Percentiles rank a stretch among this genome's conserved stretches.
These are phyloP conservation scores for Prietella phreatophila DNA, from an alignment of 2,113 vertebrate genomes.

Conservation along the genomic window DNA sequence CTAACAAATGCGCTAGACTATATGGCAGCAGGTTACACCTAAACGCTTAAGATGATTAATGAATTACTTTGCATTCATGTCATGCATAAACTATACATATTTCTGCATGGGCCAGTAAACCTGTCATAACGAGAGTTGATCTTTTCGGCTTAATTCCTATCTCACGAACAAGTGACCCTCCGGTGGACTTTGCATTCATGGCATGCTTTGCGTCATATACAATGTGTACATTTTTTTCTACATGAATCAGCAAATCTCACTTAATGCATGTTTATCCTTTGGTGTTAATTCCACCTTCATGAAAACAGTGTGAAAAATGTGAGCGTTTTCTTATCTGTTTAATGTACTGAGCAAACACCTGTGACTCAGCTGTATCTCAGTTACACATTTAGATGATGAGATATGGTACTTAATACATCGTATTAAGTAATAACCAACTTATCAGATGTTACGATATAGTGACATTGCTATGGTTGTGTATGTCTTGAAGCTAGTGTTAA, in stretches of 20 bases:
- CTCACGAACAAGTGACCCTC: background rate
- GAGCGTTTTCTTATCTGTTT: background rate
- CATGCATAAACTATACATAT: background rate
- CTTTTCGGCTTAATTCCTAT: background rate
- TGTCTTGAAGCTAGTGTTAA: background rate
- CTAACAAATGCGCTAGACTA: background rate
- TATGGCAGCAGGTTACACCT: constrained; percentile 11
- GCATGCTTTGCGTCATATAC: background rate
- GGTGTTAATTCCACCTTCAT: background rate
- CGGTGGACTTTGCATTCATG: background rate
- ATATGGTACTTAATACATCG: background rate
- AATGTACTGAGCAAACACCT: background rate
- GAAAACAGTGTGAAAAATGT: background rate
- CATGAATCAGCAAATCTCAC: background rate
- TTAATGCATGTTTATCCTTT: background rate
- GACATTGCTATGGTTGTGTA: background rate
- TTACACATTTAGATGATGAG: background rate
- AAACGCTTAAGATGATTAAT: constrained; percentile 6
- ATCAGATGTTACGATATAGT: background rate
- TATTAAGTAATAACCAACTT: background rate
- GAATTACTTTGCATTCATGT: background rate
- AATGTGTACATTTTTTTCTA: background rate
- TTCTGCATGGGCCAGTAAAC: background rate
- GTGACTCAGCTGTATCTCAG: background rate
- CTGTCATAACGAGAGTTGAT: background rate